A percentile compares a stretch with the other conserved stretches of the same genome.
phyloP scores from a whole-genome alignment of 2,113 vertebrate genomes.

The Amazona vittata region DNA sequence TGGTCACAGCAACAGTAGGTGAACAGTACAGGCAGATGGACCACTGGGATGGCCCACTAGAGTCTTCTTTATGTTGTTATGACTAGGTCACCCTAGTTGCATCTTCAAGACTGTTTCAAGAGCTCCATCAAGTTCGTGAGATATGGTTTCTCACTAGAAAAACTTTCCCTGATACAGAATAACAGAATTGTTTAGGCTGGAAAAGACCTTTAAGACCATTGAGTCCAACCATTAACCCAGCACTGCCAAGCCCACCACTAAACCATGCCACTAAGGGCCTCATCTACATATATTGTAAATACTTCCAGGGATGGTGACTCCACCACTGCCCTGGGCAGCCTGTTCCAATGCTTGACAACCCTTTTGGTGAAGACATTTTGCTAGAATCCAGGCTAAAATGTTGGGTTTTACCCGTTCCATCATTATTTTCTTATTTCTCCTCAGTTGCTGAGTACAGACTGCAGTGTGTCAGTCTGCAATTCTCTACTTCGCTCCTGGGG shows the following conservation, averaged over 20 bases:
- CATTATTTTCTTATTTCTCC: not conserved
- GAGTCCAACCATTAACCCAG: not conserved
- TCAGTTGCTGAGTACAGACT: not conserved
- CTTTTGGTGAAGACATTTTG: not conserved
- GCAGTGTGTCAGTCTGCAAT: not conserved
- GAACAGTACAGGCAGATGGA: not conserved
- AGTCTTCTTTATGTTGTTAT: not conserved
- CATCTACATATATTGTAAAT: not conserved
- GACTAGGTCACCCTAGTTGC: not conserved
- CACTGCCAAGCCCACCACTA: not conserved
- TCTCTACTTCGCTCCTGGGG: constrained; percentile 7
- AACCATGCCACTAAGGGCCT: not conserved
- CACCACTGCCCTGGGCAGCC: not conserved
- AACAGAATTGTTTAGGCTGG: not conserved
- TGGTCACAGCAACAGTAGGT: not conserved
- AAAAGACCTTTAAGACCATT: not conserved
- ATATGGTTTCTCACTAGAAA: not conserved
- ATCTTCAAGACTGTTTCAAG: not conserved
- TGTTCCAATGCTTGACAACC: not conserved
- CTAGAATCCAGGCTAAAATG: not conserved
- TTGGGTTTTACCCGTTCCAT: not conserved
- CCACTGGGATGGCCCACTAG: not conserved
- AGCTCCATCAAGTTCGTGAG: not conserved
- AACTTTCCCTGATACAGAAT: not conserved
- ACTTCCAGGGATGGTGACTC: not conserved